Evolutionary conservation across 2,113 vertebrate species (phyloP).

Genomic region (Callipepla squamata): DNA sequence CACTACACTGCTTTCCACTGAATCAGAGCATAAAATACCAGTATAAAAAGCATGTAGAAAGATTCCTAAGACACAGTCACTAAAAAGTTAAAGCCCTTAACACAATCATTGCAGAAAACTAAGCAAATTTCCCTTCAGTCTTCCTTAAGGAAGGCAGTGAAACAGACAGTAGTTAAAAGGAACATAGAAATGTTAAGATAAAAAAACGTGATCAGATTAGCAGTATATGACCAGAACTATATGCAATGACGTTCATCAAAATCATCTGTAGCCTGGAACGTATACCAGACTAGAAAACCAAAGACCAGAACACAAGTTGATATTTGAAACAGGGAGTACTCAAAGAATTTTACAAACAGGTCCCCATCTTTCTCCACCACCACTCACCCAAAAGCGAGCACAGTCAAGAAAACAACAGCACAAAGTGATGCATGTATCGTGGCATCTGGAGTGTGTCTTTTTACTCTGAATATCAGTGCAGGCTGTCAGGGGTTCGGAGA

Average conservation of each 20-base stretch:
- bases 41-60: not conserved
- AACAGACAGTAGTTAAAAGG: not conserved
- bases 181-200: not conserved
- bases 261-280: not conserved
- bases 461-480: not conserved
- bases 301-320: not conserved
- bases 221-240: not conserved
- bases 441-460: not conserved
- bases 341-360: not conserved
- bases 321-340: not conserved
- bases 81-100: not conserved
- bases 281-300: not conserved
- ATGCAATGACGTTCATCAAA: not conserved
- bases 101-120: not conserved
- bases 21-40: not conserved
- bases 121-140: not conserved
- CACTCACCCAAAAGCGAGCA: accelerated
- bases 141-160: not conserved
- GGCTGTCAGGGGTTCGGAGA: not conserved
- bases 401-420: not conserved
- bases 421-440: not conserved
- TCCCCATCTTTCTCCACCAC: not conserved
- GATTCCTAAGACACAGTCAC: not conserved
- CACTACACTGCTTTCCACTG: not conserved
- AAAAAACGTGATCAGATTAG: not conserved